Conservation (phyloP, 2,113 vertebrate species). For the Megaceryle torquata region DNA sequence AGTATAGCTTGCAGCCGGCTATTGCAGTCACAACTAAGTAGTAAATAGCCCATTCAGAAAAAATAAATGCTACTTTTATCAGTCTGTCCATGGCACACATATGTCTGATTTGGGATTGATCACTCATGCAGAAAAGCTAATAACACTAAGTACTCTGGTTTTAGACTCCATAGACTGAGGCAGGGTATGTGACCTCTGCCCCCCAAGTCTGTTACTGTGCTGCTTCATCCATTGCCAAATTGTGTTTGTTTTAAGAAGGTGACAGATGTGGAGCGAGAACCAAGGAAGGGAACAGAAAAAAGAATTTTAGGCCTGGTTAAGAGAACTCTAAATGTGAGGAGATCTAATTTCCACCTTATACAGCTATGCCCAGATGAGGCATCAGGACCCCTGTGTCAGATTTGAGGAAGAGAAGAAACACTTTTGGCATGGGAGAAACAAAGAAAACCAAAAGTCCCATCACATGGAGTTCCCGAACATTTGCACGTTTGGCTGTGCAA, state of each 20-base stretch:
- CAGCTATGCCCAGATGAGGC: background rate
- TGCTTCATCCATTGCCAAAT: background rate
- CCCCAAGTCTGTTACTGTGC: background rate
- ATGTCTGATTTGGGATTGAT: constrained; percentile 20
- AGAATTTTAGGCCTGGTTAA: background rate
- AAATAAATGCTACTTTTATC: constrained; percentile 8
- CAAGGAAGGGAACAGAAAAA: background rate
- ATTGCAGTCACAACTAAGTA: background rate
- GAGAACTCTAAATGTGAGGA: background rate
- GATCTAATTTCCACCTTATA: background rate
- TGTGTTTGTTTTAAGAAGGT: background rate
- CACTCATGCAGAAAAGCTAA: constrained; percentile 29
- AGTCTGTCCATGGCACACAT: background rate
- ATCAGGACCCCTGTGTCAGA: background rate
- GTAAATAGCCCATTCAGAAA: constrained; percentile 16
- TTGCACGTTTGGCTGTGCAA: background rate
- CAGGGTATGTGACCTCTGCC: background rate
- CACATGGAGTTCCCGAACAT: background rate
- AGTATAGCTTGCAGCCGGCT: background rate
- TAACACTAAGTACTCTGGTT: constrained; percentile 1
- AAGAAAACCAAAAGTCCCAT: background rate
- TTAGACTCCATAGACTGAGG: background rate
- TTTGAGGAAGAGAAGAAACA: background rate
- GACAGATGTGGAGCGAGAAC: background rate
- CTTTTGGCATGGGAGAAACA: background rate